A percentile compares a stretch with the other conserved stretches of the same genome.
Evolutionary conservation across 2,888 invertebrate genomes (phyloP).

Genomic region (Capitulum mitella): DNA sequence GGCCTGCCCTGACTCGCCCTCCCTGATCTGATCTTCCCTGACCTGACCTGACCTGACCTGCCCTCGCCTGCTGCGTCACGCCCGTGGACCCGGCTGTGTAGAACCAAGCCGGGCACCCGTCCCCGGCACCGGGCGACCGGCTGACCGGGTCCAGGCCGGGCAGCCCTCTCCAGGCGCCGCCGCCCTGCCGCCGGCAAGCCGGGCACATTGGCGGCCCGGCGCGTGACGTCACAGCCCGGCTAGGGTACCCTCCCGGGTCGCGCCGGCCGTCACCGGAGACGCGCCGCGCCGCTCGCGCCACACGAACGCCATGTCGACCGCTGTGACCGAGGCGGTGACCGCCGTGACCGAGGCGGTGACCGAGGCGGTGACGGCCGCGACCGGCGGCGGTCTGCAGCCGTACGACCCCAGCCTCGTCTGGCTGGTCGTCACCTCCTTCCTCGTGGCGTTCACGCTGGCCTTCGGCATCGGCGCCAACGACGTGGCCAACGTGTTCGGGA

Average conservation of each 20-base stretch:
- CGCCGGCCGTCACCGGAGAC: not conserved
- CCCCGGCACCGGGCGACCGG: too few relatives aligned
- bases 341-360: slow-evolving; percentile 16
- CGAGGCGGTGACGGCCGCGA: slow-evolving; percentile 2
- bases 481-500: slow-evolving; percentile 56
- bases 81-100: too few relatives aligned
- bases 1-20: too few relatives aligned
- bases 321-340: not conserved
- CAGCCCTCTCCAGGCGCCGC: not conserved
- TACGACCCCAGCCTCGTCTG: slow-evolving; percentile 38
- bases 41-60: too few relatives aligned
- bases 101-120: too few relatives aligned
- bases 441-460: slow-evolving; percentile 52
- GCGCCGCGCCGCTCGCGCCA: not conserved
- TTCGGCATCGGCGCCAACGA: slow-evolving; percentile 57
- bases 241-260: not conserved
- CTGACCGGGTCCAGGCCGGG: not conserved
- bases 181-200: not conserved
- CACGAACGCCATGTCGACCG: slow-evolving; percentile 1
- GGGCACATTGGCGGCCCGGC: not conserved
- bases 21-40: too few relatives aligned
- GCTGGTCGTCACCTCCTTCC: slow-evolving; percentile 50
- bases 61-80: too few relatives aligned
- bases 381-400: not conserved
- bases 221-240: not conserved